Conservation (phyloP, 2,113 vertebrate species). For the Osmerus mordax region DNA sequence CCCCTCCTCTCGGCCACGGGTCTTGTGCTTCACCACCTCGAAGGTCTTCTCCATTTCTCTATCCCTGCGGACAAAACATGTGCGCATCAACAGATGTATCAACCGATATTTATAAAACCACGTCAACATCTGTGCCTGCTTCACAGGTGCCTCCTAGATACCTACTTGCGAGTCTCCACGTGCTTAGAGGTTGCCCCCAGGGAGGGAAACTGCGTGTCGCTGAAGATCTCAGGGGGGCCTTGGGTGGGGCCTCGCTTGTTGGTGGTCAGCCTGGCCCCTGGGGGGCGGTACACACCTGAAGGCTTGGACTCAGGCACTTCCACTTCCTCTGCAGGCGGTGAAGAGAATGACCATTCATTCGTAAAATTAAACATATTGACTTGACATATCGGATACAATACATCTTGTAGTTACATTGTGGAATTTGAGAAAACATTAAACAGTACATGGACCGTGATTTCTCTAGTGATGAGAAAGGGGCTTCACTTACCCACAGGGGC, state of each 20-base stretch:
- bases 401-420: not conserved
- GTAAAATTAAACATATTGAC: not conserved
- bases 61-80: constrained; percentile 77
- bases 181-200: constrained; percentile 92
- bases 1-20: constrained; percentile 89
- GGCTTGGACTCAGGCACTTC: constrained; percentile 84
- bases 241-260: constrained; percentile 74
- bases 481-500: constrained; percentile 77
- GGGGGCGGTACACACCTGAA: constrained; percentile 90
- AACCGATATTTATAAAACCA: too few species aligned
- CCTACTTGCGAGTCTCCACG: constrained; percentile 93
- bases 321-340: constrained; percentile 53
- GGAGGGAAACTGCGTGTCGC: constrained; percentile 92
- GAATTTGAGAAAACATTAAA: too few species aligned
- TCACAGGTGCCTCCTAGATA: not conserved
- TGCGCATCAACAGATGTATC: not conserved
- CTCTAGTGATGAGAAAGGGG: too few species aligned
- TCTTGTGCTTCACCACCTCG: constrained; percentile 97
- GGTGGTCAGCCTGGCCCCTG: constrained; percentile 82
- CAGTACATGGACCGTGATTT: too few species aligned
- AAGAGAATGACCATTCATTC: not conserved
- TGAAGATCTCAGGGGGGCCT: constrained; percentile 94
- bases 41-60: constrained; percentile 99
- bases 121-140: too few species aligned
- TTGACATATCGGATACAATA: not conserved